Conservation (phyloP, 2,113 vertebrate species). For the Sclerurus mexicanus region DNA sequence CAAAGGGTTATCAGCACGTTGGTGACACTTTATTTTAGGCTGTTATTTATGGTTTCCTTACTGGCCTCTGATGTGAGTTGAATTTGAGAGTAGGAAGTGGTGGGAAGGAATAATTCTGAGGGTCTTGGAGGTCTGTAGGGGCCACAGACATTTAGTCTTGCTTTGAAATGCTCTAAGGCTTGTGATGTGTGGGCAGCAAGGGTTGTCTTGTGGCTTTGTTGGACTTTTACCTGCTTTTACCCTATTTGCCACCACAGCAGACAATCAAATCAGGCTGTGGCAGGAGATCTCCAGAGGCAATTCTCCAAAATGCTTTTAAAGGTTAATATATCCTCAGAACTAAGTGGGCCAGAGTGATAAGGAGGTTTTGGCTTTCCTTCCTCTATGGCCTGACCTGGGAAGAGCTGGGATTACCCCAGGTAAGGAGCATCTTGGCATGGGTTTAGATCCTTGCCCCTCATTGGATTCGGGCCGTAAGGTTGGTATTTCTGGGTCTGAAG, state of each 20-base stretch:
- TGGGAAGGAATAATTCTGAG: not conserved
- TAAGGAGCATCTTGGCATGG: fast-evolving
- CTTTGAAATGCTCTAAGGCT: not conserved
- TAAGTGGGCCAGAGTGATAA: conserved; percentile 34
- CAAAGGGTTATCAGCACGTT: not conserved
- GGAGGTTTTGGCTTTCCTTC: not conserved
- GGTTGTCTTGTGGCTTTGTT: not conserved
- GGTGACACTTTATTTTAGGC: not conserved
- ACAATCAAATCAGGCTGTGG: conserved; percentile 20
- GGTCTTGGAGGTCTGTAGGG: not conserved
- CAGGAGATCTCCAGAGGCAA: not conserved
- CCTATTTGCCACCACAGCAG: not conserved
- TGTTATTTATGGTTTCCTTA: not conserved
- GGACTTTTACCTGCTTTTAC: not conserved
- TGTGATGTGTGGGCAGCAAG: not conserved
- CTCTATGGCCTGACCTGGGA: not conserved
- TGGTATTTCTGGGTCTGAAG: not conserved
- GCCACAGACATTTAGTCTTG: not conserved
- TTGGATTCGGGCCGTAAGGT: fast-evolving
- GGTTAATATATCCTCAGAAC: conserved; percentile 38
- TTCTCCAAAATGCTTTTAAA: conserved; percentile 41
- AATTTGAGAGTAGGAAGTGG: not conserved
- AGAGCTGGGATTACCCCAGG: not conserved
- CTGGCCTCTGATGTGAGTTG: not conserved
- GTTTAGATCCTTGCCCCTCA: not conserved